phyloP scores from a whole-genome alignment of 2,888 invertebrate species.

The Chymomyza fuscimana region DNA sequence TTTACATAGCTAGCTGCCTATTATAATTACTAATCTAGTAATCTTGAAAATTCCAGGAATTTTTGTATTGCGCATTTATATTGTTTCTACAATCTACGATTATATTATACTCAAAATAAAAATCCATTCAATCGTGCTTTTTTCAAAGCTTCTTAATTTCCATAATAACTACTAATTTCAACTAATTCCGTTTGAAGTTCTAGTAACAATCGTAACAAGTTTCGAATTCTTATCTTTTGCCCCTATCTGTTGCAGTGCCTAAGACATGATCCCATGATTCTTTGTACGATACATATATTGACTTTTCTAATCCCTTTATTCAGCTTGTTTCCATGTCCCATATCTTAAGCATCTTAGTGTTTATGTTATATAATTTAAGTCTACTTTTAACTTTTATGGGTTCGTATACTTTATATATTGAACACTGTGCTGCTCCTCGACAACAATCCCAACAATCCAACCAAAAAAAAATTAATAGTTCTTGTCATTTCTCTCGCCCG shows the following conservation, averaged over 20 bases:
- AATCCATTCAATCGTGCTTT: background rate
- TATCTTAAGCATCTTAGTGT: background rate
- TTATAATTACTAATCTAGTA: too few species aligned
- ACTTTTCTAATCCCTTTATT: background rate
- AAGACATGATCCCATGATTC: background rate
- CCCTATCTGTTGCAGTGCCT: background rate
- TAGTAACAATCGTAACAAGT: background rate
- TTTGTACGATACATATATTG: background rate
- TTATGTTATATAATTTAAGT: background rate
- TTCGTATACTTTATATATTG: background rate
- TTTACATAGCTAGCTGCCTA: background rate
- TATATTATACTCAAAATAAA: background rate
- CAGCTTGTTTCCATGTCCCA: background rate
- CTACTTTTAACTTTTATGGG: background rate
- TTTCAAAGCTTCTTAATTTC: background rate
- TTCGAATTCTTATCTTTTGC: background rate
- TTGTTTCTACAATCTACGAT: background rate
- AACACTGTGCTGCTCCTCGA: background rate
- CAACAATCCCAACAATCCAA: slow-evolving; percentile 15
- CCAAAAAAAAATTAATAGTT: slow-evolving; percentile 42
- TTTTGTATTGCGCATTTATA: too few species aligned
- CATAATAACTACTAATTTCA: background rate
- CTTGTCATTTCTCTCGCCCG: slow-evolving; percentile 45
- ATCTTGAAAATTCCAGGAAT: too few species aligned
- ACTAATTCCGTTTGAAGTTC: background rate